Evolutionary conservation across 2,888 invertebrate species (phyloP).

Genomic region (Lissocephala sabroskyi): DNA sequence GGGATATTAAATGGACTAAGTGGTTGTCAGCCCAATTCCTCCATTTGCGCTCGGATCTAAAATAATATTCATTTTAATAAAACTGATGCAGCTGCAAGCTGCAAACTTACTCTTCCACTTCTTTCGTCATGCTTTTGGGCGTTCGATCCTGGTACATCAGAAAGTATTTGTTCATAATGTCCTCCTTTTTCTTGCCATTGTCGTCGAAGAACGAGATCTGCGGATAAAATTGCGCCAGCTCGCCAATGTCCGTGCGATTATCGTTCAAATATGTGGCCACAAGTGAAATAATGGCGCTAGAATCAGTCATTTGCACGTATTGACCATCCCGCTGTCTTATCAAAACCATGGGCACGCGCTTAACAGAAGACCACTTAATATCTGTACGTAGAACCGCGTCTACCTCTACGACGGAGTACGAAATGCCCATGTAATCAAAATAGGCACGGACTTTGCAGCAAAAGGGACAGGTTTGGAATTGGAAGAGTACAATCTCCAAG

Average conservation of each 20-base stretch:
- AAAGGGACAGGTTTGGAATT: slow-evolving; percentile 98
- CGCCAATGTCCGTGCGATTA: slow-evolving; percentile 75
- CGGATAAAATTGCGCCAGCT: slow-evolving; percentile 86
- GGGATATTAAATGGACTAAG: slow-evolving; percentile 93
- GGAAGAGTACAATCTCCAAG: slow-evolving; percentile 89
- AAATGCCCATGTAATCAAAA: slow-evolving; percentile 92
- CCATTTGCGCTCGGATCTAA: slow-evolving; percentile 94
- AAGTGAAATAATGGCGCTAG: slow-evolving; percentile 93
- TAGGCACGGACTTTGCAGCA: slow-evolving; percentile 93
- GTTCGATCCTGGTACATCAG: slow-evolving; percentile 82
- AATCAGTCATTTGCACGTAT: slow-evolving; percentile 93
- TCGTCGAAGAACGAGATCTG: slow-evolving; percentile 79
- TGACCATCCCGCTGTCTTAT: slow-evolving; percentile 80
- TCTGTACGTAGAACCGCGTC: slow-evolving; percentile 94
- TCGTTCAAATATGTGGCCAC: slow-evolving; percentile 84
- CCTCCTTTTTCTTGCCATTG: slow-evolving; percentile 78
- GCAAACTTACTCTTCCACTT: slow-evolving; percentile 76
- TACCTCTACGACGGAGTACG: slow-evolving; percentile 97
- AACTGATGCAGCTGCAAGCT: background rate
- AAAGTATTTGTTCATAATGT: slow-evolving; percentile 91
- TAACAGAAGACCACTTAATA: slow-evolving; percentile 93
- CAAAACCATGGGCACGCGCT: slow-evolving; percentile 94
- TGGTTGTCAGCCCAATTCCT: slow-evolving; percentile 94
- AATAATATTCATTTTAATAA: background rate
- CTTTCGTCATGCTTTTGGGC: slow-evolving; percentile 74